phyloP scores from a whole-genome alignment of 2,797 vertebrate genomes.

The Nothura maculosa region DNA sequence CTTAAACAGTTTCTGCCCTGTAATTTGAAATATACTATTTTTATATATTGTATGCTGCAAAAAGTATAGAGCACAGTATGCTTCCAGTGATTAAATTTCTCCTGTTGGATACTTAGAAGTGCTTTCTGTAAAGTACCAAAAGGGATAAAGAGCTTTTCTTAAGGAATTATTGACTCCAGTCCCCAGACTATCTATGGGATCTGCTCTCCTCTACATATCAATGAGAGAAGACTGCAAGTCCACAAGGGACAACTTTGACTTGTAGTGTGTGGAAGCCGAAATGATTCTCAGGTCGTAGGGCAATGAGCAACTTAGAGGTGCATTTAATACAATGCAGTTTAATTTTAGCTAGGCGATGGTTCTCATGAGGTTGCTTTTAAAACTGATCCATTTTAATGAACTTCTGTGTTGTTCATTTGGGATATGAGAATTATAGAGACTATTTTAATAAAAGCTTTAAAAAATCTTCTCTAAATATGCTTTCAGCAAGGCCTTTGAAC shows the following conservation, averaged over 20 bases:
- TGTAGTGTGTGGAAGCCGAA: not conserved
- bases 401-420: not conserved
- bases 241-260: not conserved
- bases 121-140: not conserved
- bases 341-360: not conserved
- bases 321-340: not conserved
- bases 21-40: not conserved
- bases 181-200: not conserved
- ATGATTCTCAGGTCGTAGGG: not conserved
- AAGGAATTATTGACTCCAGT: not conserved
- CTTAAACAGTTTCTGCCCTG: not conserved
- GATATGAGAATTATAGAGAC: not conserved
- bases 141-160: not conserved
- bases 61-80: not conserved
- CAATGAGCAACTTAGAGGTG: not conserved
- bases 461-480: not conserved
- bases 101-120: not conserved
- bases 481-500: constrained; percentile 1
- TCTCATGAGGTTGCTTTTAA: not conserved
- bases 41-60: not conserved
- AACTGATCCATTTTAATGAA: not conserved
- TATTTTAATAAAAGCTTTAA: not conserved
- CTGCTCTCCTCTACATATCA: not conserved
- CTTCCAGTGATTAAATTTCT: not conserved
- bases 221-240: not conserved